These are phyloP conservation scores for Zeus faber DNA, from an alignment of 2,113 vertebrate species.

Conservation along the genomic window DNA sequence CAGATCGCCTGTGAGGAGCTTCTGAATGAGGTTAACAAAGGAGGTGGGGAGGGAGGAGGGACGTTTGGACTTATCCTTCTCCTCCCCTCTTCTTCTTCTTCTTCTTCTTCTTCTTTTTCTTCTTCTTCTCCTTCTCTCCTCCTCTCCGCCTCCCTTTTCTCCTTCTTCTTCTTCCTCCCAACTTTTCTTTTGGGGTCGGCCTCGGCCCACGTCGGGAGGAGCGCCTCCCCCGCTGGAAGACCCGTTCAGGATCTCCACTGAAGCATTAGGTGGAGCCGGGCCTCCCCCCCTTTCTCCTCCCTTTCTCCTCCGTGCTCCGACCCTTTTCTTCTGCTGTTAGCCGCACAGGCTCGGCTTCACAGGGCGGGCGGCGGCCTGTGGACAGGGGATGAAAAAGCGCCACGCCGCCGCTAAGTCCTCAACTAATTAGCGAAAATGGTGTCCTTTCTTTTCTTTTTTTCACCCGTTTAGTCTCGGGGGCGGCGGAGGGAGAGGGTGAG, in stretches of 20 bases:
- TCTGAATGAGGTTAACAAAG: too few species aligned
- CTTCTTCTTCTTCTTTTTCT: too few species aligned
- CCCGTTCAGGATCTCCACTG: constrained; percentile 72
- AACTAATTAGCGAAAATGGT: constrained; percentile 93
- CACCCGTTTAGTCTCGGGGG: constrained; percentile 89
- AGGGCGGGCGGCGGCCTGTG: constrained; percentile 72
- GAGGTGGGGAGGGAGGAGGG: too few species aligned
- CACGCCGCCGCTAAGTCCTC: constrained; percentile 84
- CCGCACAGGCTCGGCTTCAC: constrained; percentile 76
- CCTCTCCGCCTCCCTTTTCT: not conserved
- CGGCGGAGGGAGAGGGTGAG: constrained; percentile 54
- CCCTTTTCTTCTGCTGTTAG: constrained; percentile 68
- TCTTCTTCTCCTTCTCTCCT: not conserved
- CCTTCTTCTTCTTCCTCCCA: constrained; percentile 65
- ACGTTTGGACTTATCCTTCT: constrained; percentile 59
- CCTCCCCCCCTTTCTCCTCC: constrained; percentile 34
- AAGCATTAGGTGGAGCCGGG: constrained; percentile 66
- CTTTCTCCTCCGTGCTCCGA: not conserved
- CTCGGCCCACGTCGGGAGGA: constrained; percentile 68
- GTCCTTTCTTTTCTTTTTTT: constrained; percentile 80
- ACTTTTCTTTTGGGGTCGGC: constrained; percentile 66
- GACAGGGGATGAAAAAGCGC: constrained; percentile 75
- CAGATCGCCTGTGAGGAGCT: too few species aligned
- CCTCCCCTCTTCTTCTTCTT: constrained; percentile 64
- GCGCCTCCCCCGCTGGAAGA: constrained; percentile 69